Evolutionary conservation across 2,113 vertebrate species (phyloP), one percentile per base, ranked within the genome.

Genomic region (Megaptera novaeangliae): DNA sequence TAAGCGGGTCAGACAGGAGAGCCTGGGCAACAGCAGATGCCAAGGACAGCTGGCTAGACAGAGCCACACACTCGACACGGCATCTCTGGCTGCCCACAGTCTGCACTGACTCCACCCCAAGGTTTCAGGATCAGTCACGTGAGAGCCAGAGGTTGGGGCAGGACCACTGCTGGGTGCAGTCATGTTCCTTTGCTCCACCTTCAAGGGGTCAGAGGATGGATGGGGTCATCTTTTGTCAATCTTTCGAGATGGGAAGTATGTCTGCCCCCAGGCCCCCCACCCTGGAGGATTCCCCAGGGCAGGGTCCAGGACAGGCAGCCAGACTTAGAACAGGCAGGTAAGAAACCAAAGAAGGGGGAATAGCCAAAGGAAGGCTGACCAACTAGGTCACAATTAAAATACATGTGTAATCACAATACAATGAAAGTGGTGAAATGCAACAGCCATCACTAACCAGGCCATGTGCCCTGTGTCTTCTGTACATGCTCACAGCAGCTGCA

Each of bases 1-100:
- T 0, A 52, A 41, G 3, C 59, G 10, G 4, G 39, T 31, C n/a
- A 14, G 63, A 36, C 10, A 41, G 34, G 64, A 20, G 5, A 44
- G 46, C 41, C 1, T 2, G 25, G 52, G 17, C 27, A 41, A 59
- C 3, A 4, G 69, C 21, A 10, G 59, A 55, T 29, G 6, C 74
- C 88, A 18, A 55, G 27, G 5, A 25, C 9, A 7, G 39, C 39
- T n/a, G 29, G 61, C 18, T 41, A 31, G 31, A 41, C 8, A 17
- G 9, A 55, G 71, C 10, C 1, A 29, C 39, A 57, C 9, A 0
- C 74, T 31, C n/a, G n/a, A 46, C 0, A 6, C 0, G 0, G 9
- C 0, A 0, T 52, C 74, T 59, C 36, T n/a, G 14, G 1, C 15
- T 14, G 39, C 4, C 77, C 34, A 6, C 6, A 11, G 15, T n/a